These are phyloP conservation scores for Tuberolachnus salignus DNA, from an alignment of 2,888 invertebrate species.

Conservation along the genomic window DNA sequence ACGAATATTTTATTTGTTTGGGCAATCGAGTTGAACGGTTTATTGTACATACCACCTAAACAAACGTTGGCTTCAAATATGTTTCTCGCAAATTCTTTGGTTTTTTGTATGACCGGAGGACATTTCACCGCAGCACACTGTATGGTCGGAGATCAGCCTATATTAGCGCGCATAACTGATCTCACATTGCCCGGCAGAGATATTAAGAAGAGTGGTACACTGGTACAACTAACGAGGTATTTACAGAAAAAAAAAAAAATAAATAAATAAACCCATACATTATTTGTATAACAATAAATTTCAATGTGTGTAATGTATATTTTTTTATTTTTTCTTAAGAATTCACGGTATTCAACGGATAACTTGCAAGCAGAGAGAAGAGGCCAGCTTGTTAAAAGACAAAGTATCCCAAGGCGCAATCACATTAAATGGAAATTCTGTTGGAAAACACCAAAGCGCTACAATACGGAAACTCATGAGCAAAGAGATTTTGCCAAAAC, in stretches of 20 bases:
- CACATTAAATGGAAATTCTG: constrained; percentile 57
- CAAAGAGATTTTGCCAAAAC: constrained; percentile 48
- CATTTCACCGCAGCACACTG: constrained; percentile 73
- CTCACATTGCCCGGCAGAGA: constrained; percentile 69
- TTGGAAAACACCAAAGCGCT: constrained; percentile 50
- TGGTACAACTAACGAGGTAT: constrained; percentile 71
- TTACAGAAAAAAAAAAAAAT: constrained; percentile 13
- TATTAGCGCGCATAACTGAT: constrained; percentile 63
- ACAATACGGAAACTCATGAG: constrained; percentile 60
- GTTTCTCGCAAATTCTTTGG: constrained; percentile 74
- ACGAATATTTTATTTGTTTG: constrained; percentile 69
- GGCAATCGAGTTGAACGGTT: constrained; percentile 84
- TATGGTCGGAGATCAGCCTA: constrained; percentile 60
- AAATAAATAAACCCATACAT: too few species aligned
- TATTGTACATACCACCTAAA: constrained; percentile 75
- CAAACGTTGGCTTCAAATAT: constrained; percentile 71
- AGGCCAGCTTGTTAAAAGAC: constrained; percentile 64
- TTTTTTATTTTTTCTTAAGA: constrained; percentile 59
- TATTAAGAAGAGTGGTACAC: constrained; percentile 75
- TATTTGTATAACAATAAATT: constrained; percentile 9
- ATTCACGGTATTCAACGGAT: constrained; percentile 75
- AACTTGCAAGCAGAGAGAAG: constrained; percentile 72
- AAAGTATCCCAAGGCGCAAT: constrained; percentile 64
- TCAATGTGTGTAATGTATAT: not conserved
- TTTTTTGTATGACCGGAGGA: constrained; percentile 88